Percentiles rank a stretch among this genome's conserved stretches.
Evolutionary conservation across 1,140 invertebrate genomes (phyloP).

Genomic region (Phocides pigmalion): DNA sequence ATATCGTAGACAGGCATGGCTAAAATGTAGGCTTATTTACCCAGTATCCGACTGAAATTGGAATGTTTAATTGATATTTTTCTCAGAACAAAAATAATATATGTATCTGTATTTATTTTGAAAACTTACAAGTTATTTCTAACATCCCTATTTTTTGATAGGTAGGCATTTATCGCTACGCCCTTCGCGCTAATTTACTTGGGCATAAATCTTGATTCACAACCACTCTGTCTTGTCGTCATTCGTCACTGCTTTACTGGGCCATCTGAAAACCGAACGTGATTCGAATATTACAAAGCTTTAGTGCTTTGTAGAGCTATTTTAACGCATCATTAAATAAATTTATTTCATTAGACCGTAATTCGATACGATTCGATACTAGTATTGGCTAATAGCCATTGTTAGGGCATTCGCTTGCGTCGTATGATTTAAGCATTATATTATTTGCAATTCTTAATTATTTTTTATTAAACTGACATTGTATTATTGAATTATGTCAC

Average conservation of each 20-base stretch:
- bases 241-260: conserved; percentile 60
- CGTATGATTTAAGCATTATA: neutral
- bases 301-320: conserved; percentile 49
- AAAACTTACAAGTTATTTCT: neutral
- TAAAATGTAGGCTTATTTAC: too few relatives aligned
- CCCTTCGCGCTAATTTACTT: conserved; percentile 63
- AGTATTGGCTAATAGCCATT: conserved; percentile 53
- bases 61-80: too few relatives aligned
- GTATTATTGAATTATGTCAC: too few relatives aligned
- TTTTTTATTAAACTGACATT: too few relatives aligned
- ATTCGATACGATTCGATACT: conserved; percentile 67
- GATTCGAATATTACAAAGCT: conserved; percentile 68
- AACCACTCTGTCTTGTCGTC: conserved; percentile 43
- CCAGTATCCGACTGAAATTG: too few relatives aligned
- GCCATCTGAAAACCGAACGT: conserved; percentile 67
- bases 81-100: too few relatives aligned
- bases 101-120: too few relatives aligned
- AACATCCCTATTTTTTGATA: conserved; percentile 10
- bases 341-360: conserved; percentile 63
- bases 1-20: too few relatives aligned
- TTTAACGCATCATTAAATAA: conserved; percentile 73
- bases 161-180: conserved; percentile 52
- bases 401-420: neutral
- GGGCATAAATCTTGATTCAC: conserved; percentile 61
- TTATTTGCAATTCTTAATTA: too few relatives aligned